Evolutionary conservation across 2,113 vertebrate genomes (phyloP), one percentile per base, ranked within the genome.

Genomic region (Ondatra zibethicus): DNA sequence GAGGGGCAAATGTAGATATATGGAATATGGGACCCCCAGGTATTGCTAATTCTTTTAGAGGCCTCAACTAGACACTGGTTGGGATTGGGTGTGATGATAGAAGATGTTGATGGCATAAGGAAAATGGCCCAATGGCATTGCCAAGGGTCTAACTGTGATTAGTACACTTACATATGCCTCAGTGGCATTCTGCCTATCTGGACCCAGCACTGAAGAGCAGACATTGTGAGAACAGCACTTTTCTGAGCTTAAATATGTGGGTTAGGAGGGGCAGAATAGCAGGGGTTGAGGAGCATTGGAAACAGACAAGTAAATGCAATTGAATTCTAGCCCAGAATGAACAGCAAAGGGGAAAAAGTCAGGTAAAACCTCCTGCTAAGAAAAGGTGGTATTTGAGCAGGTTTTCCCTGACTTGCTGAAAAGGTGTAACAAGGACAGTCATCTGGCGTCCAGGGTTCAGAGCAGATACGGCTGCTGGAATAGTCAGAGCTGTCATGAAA

Each of bases 91-190:
- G 2, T 14, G 78, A 68, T 68, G 7, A 14, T 45, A 78, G 2
- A 25, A 55, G 23, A 14, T 75, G 11, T 68, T 63, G 25, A n/a
- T 50, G 58, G 58, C 58, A 7, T 21, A 58, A 36, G 23, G 12
- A 78, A 61, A 86, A 80, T 16, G 4, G 63, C 17, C 0, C 0
- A 16, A 4, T 33, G 80, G 3, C 2, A 58, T 2, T 90, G 19
- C 19, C 1, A 12, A 61, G 14, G 13, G 27, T 5, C 36, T 3
- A 84, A 2, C 10, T 75, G 27, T 42, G 31, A 36, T 1, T 42
- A 21, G 11, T 7, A 5, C 29, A 19, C 2, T 63, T 76, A 52
- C 5, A 4, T 39, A 3, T 61, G 4, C 3, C 5, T 25, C 2
- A 9, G 2, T 58, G 27, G 6, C 36, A 19, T 2, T 33, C 27